Percentiles rank a stretch among this genome's conserved stretches.
These are phyloP conservation scores for Hydrotaea diabolus DNA, from an alignment of 2,888 invertebrate genomes.

Conservation along the genomic window DNA sequence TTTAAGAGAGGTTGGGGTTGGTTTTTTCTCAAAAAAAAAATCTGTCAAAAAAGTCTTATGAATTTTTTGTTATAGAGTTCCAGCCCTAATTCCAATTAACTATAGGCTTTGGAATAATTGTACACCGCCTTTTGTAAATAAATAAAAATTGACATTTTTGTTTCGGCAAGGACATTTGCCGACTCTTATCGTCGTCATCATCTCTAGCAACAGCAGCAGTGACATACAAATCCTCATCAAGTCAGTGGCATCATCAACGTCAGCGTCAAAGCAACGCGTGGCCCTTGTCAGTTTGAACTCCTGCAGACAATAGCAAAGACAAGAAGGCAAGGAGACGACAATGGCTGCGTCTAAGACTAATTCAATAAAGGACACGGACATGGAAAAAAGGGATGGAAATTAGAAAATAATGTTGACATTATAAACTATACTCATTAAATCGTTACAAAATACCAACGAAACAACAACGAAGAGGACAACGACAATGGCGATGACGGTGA, in stretches of 20 bases:
- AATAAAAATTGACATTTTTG: conserved; percentile 6
- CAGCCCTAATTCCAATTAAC: not conserved
- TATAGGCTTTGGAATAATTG: not conserved
- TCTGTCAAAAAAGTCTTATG: too few species aligned
- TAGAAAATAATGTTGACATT: conserved; percentile 66
- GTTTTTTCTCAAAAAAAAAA: too few species aligned
- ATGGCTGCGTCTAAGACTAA: not conserved
- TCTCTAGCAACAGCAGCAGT: not conserved
- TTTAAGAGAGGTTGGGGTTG: too few species aligned
- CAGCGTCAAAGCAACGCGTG: too few species aligned
- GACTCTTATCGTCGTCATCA: not conserved
- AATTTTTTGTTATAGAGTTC: not conserved
- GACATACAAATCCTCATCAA: too few species aligned
- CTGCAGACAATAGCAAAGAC: not conserved
- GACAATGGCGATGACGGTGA: not conserved
- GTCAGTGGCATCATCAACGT: not conserved
- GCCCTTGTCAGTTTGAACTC: not conserved
- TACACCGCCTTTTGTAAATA: not conserved
- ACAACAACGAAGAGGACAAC: too few species aligned
- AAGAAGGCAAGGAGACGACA: not conserved
- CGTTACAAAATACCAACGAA: conserved; percentile 46
- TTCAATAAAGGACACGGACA: conserved; percentile 19
- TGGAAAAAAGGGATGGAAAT: conserved; percentile 56
- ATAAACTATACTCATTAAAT: conserved; percentile 67
- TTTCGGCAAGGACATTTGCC: not conserved